Evolutionary conservation across 2,888 invertebrate species (phyloP).

Genomic region (Drosophila algonquin): DNA sequence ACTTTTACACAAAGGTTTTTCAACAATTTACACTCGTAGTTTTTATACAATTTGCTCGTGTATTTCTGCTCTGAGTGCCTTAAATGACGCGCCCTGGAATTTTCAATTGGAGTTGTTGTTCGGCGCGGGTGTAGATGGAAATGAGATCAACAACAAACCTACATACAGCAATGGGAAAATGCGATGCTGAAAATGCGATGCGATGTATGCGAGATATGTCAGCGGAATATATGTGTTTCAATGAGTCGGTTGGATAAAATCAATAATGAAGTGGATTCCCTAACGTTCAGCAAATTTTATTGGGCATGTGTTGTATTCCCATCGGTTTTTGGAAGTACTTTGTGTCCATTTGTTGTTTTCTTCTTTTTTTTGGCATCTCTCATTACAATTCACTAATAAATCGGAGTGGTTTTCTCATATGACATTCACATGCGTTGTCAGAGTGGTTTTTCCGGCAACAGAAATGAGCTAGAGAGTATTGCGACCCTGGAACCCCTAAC

Average conservation of each 20-base stretch:
- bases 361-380: conserved; percentile 36
- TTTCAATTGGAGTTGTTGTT: conserved; percentile 15
- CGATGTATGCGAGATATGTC: conserved; percentile 42
- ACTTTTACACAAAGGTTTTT: conserved; percentile 25
- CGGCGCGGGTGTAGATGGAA: conserved; percentile 4
- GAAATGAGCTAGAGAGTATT: background rate
- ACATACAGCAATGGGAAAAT: conserved; percentile 9
- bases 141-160: conserved; percentile 26
- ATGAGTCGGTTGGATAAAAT: conserved; percentile 20
- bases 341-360: conserved; percentile 29
- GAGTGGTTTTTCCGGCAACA: conserved; percentile 3
- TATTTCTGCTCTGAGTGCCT: conserved; percentile 12
- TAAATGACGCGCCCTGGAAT: conserved; percentile 20
- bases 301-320: conserved; percentile 44
- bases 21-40: conserved; percentile 20
- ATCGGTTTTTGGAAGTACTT: conserved; percentile 56
- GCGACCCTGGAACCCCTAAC: background rate
- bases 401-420: background rate
- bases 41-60: conserved; percentile 39
- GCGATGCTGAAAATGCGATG: conserved; percentile 30
- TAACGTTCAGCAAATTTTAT: conserved; percentile 66
- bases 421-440: background rate
- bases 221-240: conserved; percentile 34
- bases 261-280: conserved; percentile 35
- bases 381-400: conserved; percentile 15